Conservation (phyloP, 2,113 vertebrate species). For the Tragelaphus strepsiceros region DNA sequence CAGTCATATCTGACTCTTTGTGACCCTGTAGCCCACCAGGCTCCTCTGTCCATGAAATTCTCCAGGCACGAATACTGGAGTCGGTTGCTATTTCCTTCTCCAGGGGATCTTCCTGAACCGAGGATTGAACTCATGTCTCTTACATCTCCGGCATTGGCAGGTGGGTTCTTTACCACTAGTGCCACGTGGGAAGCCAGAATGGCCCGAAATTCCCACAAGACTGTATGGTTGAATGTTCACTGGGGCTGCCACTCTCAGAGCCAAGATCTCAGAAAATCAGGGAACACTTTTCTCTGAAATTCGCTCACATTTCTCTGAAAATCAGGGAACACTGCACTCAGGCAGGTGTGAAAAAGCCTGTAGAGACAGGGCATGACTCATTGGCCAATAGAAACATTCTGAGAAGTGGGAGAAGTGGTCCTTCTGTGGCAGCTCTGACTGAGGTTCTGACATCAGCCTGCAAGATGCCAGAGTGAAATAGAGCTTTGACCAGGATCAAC, state of each 20-base stretch:
- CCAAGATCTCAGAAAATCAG: neutral
- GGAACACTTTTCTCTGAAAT: too few relatives aligned
- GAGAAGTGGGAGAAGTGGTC: neutral
- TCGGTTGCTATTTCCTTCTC: neutral
- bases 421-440: too few relatives aligned
- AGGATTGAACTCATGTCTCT: neutral
- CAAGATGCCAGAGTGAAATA: neutral
- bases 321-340: too few relatives aligned
- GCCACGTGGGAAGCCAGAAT: neutral
- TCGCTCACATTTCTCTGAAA: neutral
- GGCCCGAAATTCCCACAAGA: rapidly evolving
- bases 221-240: rapidly evolving
- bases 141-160: neutral
- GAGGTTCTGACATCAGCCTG: neutral
- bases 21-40: neutral
- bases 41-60: neutral
- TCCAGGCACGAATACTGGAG: neutral
- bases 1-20: neutral
- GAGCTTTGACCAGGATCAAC: neutral
- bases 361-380: too few relatives aligned
- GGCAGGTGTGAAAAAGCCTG: neutral
- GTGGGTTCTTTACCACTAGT: neutral
- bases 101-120: neutral
- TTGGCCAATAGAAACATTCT: neutral
- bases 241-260: neutral